Evolutionary conservation across 2,888 invertebrate genomes (phyloP).

Genomic region (Erebia epiphron): DNA sequence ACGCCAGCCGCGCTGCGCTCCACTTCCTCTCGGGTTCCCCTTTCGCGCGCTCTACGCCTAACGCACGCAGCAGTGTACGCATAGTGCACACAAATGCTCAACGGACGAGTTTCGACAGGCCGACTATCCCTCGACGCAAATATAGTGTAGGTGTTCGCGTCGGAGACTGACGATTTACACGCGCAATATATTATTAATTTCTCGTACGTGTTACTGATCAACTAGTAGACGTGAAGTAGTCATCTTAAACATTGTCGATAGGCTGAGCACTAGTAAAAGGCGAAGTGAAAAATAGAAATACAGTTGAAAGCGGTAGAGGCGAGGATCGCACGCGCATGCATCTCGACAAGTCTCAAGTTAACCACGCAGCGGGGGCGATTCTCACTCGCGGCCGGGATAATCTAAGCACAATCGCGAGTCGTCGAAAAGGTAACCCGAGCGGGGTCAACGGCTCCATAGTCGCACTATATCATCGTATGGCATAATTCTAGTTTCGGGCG

Average conservation of each 20-base stretch:
- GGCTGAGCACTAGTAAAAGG: slow-evolving; percentile 5
- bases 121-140: slow-evolving; percentile 33
- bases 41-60: slow-evolving; percentile 54
- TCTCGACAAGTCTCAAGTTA: not conserved
- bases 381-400: slow-evolving; percentile 23
- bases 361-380: slow-evolving; percentile 29
- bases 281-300: slow-evolving; percentile 12
- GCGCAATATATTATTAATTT: slow-evolving; percentile 12
- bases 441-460: slow-evolving; percentile 15
- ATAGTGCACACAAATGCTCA: slow-evolving; percentile 45
- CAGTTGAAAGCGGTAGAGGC: slow-evolving; percentile 26
- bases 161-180: slow-evolving; percentile 26
- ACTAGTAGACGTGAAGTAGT: not conserved
- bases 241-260: not conserved
- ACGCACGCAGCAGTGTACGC: slow-evolving; percentile 35
- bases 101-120: slow-evolving; percentile 7
- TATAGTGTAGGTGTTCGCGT: slow-evolving; percentile 36
- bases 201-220: slow-evolving; percentile 21
- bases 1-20: slow-evolving; percentile 50
- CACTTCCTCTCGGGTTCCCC: slow-evolving; percentile 64
- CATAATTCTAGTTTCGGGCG: slow-evolving; percentile 23
- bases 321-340: slow-evolving; percentile 36
- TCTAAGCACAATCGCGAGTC: slow-evolving; percentile 22
- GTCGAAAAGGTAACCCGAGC: slow-evolving; percentile 8
- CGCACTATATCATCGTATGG: slow-evolving; percentile 17